Percentiles rank a stretch among this genome's conserved stretches.
Conservation (phyloP, 2,888 invertebrate genomes). For the Autographa gamma region DNA sequence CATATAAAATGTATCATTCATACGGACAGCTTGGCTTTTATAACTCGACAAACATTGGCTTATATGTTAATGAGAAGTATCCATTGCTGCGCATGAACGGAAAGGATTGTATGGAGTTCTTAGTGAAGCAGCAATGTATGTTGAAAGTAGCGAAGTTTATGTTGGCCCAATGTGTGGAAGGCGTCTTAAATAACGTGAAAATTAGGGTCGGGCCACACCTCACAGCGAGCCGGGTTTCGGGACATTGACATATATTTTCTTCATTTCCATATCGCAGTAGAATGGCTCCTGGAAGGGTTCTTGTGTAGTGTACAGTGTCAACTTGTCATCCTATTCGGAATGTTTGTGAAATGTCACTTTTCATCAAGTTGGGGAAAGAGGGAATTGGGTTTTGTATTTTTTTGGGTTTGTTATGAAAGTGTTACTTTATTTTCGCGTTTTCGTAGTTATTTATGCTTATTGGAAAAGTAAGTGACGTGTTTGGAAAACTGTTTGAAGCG, state of each 20-base stretch:
- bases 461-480: neutral
- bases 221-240: slow-evolving; percentile 3
- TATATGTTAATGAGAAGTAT: slow-evolving; percentile 15
- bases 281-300: slow-evolving; percentile 41
- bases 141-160: neutral
- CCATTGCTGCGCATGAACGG: slow-evolving; percentile 20
- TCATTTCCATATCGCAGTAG: slow-evolving; percentile 42
- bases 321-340: slow-evolving; percentile 42
- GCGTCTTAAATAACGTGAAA: slow-evolving; percentile 45
- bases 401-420: slow-evolving; percentile 5
- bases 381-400: slow-evolving; percentile 8
- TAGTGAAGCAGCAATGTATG: slow-evolving; percentile 9
- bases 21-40: slow-evolving; percentile 20
- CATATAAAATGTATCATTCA: slow-evolving; percentile 59
- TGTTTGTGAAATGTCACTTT: slow-evolving; percentile 17
- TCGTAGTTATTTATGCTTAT: neutral
- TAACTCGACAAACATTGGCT: slow-evolving; percentile 8
- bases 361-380: neutral
- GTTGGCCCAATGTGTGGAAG: slow-evolving; percentile 22
- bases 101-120: neutral
- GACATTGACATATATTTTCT: slow-evolving; percentile 43
- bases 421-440: slow-evolving; percentile 1
- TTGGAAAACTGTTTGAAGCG: neutral
- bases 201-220: slow-evolving; percentile 51
- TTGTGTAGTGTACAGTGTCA: slow-evolving; percentile 40